These are phyloP conservation scores for Scylla paramamosain DNA, from an alignment of 1,140 invertebrate species.

Conservation along the genomic window DNA sequence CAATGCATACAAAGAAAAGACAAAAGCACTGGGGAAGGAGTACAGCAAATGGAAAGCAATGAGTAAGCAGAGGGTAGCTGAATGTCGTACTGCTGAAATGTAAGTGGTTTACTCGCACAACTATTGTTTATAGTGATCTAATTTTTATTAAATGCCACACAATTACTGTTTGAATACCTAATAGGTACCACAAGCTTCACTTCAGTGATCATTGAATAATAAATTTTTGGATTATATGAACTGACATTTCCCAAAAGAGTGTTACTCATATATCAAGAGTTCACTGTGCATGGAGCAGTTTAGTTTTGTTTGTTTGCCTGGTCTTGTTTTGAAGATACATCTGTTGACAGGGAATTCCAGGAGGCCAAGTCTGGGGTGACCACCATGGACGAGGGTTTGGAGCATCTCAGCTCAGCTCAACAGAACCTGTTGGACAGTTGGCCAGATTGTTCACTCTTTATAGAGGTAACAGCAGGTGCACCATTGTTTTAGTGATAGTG, in stretches of 20 bases:
- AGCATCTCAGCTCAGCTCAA: not conserved
- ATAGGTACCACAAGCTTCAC: no score
- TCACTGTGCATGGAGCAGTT: no score
- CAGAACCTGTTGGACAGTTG: not conserved
- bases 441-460: not conserved
- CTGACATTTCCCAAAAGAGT: no score
- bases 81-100: not conserved
- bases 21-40: not conserved
- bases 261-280: no score
- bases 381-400: not conserved
- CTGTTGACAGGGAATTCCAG: not conserved
- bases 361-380: not conserved
- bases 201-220: no score
- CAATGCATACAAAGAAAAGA: not conserved
- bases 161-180: no score
- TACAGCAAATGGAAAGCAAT: slow-evolving; percentile 23
- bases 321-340: no score
- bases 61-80: not conserved
- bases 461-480: not conserved
- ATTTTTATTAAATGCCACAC: no score
- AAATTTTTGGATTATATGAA: no score
- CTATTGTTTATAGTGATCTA: no score
- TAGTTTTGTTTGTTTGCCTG: no score
- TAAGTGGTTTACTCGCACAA: not conserved
- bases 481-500: no score